phyloP scores from a whole-genome alignment of 1,140 invertebrate genomes.

The Zaprionus vittiger region DNA sequence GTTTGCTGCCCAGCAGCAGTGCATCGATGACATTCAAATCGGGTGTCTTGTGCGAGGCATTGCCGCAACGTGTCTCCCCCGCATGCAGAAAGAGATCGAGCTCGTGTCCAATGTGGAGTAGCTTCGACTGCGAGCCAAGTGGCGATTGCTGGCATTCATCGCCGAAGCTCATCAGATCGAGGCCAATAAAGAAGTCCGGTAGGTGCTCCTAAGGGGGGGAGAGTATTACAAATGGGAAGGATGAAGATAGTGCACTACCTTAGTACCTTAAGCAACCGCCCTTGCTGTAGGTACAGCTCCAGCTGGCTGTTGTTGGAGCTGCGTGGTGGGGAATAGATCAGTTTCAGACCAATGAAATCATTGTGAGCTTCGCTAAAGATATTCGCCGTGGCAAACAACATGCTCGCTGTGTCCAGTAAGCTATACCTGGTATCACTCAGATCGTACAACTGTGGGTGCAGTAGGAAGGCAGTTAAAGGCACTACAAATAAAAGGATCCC shows the following conservation, averaged over 20 bases:
- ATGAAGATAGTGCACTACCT: neutral
- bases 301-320: constrained; percentile 76
- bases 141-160: constrained; percentile 86
- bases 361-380: constrained; percentile 86
- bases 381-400: constrained; percentile 86
- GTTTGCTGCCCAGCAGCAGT: constrained; percentile 88
- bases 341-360: constrained; percentile 88
- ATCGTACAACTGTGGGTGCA: constrained; percentile 85
- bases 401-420: constrained; percentile 85
- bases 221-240: neutral
- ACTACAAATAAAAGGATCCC: neutral
- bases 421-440: constrained; percentile 86
- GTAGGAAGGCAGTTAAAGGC: neutral
- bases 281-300: constrained; percentile 84
- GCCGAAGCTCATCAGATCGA: constrained; percentile 91
- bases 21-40: constrained; percentile 92
- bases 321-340: constrained; percentile 89
- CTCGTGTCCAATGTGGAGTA: constrained; percentile 85
- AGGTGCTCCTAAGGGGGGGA: constrained; percentile 57
- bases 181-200: constrained; percentile 87
- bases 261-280: constrained; percentile 52
- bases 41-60: constrained; percentile 86
- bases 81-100: constrained; percentile 92
- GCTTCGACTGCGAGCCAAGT: constrained; percentile 44
- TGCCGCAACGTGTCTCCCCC: constrained; percentile 88